Base-by-base conservation (phyloP, 2,888 invertebrate genomes). In the Venustoraphidia nigricollis region DNA sequence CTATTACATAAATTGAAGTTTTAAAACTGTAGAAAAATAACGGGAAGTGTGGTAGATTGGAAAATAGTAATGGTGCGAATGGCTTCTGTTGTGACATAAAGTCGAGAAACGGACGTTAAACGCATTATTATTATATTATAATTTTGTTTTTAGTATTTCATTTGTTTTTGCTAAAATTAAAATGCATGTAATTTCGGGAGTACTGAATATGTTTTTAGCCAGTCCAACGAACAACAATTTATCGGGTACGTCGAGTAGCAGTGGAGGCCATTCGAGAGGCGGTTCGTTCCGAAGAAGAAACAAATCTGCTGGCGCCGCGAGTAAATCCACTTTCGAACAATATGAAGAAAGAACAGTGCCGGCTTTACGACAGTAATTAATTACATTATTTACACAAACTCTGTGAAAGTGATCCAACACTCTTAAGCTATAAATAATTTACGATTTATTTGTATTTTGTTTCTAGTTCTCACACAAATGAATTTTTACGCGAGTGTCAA, bases 331-430 rank as follows among this genome's bases (percentile, higher is more conserved):
- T 4, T 90, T 86, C 58, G 88, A 89, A 62, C 87, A 86, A 55
- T 91, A 91, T 57, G 92, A 92, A 60, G 91, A 92, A 57, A 72
- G 89, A 48, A 76, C 87, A 1, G 73, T 92, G 51, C 91, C 91
- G 9, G 85, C 89, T 37, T 68, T 89, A 46, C 79, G 89, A 65
- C 89, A 88, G 90, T 90, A 72, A 77, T 80, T 68, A 38, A 17
- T 14, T 36, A 39, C 52, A 41, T 36, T 39, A 6, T 43, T 34
- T 27, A n/a, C n/a, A n/a, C n/a, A n/a, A n/a, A n/a, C n/a, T n/a
- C n/a, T n/a, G n/a, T n/a, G n/a, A n/a, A n/a, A n/a, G n/a, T n/a
- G n/a, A n/a, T n/a, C n/a, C n/a, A n/a, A n/a, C n/a, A n/a, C n/a
- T n/a, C n/a, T n/a, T 4, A 17, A 17, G 17, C 17, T 17, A 3